These are phyloP conservation scores for Acromyrmex echinatior DNA, from an alignment of 1,140 invertebrate species.

Conservation along the genomic window DNA sequence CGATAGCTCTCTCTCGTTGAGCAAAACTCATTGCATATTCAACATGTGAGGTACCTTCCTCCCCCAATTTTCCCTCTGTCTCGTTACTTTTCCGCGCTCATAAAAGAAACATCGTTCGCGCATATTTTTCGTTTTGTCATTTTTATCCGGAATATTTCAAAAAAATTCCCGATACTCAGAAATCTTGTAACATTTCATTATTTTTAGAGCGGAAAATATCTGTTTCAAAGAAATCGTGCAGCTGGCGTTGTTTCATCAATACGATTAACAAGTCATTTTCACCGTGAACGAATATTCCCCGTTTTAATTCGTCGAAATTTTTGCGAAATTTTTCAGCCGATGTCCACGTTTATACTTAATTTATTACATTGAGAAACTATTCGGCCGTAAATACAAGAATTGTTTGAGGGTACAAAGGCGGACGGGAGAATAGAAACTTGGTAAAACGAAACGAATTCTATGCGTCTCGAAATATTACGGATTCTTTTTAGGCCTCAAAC, in stretches of 20 bases:
- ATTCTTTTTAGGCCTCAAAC: neutral
- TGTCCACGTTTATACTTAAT: neutral
- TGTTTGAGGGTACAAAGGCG: neutral
- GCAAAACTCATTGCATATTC: neutral
- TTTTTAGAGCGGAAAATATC: constrained; percentile 30
- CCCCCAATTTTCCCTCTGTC: neutral
- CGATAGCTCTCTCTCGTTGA: neutral
- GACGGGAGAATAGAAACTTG: neutral
- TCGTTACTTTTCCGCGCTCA: neutral
- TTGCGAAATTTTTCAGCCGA: neutral
- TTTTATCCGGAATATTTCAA: constrained; percentile 20
- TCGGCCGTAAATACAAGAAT: neutral
- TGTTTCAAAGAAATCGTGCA: neutral
- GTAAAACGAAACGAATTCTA: constrained; percentile 20
- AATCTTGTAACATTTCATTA: constrained; percentile 34
- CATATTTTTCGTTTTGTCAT: constrained; percentile 21
- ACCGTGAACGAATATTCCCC: neutral
- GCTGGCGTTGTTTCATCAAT: neutral
- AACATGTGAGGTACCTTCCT: neutral
- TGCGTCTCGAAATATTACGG: neutral
- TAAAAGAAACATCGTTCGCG: constrained; percentile 11
- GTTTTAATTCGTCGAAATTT: constrained; percentile 6
- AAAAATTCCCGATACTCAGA: constrained; percentile 18
- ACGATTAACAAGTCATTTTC: constrained; percentile 28
- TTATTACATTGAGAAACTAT: constrained; percentile 4